phyloP scores from a whole-genome alignment of 1,140 invertebrate genomes.

The Drosophila sproati region DNA sequence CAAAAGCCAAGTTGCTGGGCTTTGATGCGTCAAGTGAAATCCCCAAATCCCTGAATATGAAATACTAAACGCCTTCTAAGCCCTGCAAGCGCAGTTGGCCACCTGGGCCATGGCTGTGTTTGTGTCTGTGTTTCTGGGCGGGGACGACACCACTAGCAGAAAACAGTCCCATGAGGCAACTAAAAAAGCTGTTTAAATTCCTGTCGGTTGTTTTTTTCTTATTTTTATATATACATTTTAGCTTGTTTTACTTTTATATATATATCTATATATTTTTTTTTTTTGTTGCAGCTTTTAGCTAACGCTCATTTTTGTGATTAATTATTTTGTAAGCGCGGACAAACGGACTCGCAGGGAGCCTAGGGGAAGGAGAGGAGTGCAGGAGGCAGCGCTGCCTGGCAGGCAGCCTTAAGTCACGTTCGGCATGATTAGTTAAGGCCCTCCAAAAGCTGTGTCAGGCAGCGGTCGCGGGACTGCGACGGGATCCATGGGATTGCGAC shows the following conservation, averaged over 20 bases:
- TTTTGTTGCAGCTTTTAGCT: conserved; percentile 19
- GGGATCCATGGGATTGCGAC: conserved; percentile 11
- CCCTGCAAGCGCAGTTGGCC: conserved; percentile 55
- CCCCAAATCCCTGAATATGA: conserved; percentile 83
- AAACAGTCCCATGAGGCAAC: conserved; percentile 79
- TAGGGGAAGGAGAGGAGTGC: not conserved
- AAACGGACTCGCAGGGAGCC: conserved; percentile 13
- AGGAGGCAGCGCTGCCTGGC: conserved; percentile 35
- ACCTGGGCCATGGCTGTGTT: conserved; percentile 48
- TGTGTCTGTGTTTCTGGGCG: conserved; percentile 15
- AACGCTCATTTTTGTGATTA: conserved; percentile 77
- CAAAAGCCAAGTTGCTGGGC: conserved; percentile 60
- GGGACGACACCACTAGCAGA: conserved; percentile 29
- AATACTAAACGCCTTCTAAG: conserved; percentile 80
- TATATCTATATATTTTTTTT: not conserved
- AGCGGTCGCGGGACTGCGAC: conserved; percentile 53
- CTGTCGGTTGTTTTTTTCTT: conserved; percentile 48
- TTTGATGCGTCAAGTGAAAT: conserved; percentile 68
- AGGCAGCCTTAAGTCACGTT: conserved; percentile 74
- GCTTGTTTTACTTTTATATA: too few species aligned
- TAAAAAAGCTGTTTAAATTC: conserved; percentile 83
- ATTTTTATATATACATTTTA: not conserved
- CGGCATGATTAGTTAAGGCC: conserved; percentile 80
- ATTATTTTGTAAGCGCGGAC: conserved; percentile 75
- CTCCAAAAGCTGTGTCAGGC: conserved; percentile 64